These are phyloP conservation scores for Austrolebias charrua DNA, from an alignment of 2,797 vertebrate species.

Conservation along the genomic window DNA sequence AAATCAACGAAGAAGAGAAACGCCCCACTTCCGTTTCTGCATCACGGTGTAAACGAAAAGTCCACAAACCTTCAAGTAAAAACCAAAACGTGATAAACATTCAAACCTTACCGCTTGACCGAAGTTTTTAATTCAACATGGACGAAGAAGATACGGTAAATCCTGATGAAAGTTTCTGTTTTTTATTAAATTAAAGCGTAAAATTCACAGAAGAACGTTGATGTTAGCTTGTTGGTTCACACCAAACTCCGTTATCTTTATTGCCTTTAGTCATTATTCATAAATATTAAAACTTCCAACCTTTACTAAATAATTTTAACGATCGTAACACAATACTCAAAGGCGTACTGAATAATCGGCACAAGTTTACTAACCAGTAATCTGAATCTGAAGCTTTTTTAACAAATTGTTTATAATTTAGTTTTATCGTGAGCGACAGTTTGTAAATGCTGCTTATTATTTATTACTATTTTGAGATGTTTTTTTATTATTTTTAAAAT, in stretches of 20 bases:
- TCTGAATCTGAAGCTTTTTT: too few relatives aligned
- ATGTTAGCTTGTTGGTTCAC: background rate
- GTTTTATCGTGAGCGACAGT: too few relatives aligned
- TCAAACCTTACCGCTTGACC: background rate
- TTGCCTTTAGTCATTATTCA: background rate
- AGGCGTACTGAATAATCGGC: background rate
- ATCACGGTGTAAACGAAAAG: too few relatives aligned
- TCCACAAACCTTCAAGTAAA: too few relatives aligned
- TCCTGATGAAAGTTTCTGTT: background rate
- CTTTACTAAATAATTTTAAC: background rate
- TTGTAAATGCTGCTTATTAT: too few relatives aligned
- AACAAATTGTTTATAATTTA: too few relatives aligned
- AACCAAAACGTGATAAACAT: background rate
- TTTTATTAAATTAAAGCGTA: too few relatives aligned
- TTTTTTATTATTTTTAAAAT: too few relatives aligned
- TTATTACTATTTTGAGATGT: too few relatives aligned
- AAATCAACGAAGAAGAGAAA: background rate
- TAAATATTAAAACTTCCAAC: background rate
- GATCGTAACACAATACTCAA: background rate
- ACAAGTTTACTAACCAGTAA: background rate
- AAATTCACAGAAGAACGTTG: background rate
- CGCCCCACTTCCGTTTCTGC: background rate
- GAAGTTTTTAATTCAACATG: conserved; percentile 7
- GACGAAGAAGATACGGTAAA: conserved; percentile 40
- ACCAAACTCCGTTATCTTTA: background rate